Evolutionary conservation across 2,888 invertebrate species (phyloP).

Genomic region (Danaus chrysippus): DNA sequence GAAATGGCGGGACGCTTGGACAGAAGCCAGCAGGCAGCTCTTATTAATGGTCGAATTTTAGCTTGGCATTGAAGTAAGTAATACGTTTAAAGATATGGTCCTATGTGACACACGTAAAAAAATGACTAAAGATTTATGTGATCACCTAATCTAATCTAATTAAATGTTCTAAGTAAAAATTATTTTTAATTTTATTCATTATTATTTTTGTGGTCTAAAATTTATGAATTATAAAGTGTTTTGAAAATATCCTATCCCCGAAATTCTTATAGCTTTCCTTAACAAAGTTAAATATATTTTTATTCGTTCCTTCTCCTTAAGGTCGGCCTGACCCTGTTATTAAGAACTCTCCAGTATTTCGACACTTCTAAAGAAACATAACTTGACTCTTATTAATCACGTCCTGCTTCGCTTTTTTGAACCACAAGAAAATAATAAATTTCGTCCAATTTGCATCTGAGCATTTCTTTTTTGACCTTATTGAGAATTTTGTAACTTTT

Average conservation of each 20-base stretch:
- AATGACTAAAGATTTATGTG: background rate
- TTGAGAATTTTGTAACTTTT: conserved; percentile 45
- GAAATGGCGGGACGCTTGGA: conserved; percentile 26
- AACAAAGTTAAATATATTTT: conserved; percentile 30
- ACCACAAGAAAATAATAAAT: conserved; percentile 70
- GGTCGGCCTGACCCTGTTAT: conserved; percentile 26
- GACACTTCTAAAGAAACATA: conserved; percentile 35
- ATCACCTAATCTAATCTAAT: background rate
- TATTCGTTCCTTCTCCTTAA: conserved; percentile 17
- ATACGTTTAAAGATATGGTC: background rate
- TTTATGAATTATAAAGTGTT: conserved; percentile 24
- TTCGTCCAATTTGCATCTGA: conserved; percentile 70
- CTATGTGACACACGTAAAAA: background rate
- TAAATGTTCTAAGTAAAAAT: background rate
- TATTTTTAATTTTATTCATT: conserved; percentile 19
- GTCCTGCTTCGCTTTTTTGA: conserved; percentile 54
- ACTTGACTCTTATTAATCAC: conserved; percentile 59
- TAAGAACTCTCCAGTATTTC: conserved; percentile 30
- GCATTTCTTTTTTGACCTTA: conserved; percentile 54
- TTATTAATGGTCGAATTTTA: conserved; percentile 1
- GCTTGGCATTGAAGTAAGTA: background rate
- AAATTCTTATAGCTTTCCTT: conserved; percentile 21
- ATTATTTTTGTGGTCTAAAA: conserved; percentile 19
- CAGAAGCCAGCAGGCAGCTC: conserved; percentile 23
- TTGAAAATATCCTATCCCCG: conserved; percentile 25